A percentile compares a stretch with the other conserved stretches of the same genome.
Conservation (phyloP, 1,140 invertebrate genomes). For the Euschistus heros region DNA sequence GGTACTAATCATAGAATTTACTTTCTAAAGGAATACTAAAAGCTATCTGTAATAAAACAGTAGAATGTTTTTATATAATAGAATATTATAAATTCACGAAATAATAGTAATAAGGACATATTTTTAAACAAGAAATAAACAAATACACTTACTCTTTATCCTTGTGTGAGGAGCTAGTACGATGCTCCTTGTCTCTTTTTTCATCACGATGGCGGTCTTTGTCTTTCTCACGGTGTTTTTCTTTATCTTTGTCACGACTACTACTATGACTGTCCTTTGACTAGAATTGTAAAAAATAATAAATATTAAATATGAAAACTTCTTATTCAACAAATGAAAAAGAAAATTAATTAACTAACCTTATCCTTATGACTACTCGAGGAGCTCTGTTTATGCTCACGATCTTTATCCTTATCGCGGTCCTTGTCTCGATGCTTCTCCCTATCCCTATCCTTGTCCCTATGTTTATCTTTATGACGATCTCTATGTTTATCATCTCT, state of each 20-base stretch:
- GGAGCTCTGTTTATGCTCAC: constrained; percentile 26
- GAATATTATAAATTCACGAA: too few relatives aligned
- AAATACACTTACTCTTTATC: constrained; percentile 27
- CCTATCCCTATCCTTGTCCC: constrained; percentile 30
- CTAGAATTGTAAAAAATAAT: background rate
- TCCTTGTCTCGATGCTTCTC: constrained; percentile 32
- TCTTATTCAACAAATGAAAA: background rate
- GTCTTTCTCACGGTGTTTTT: constrained; percentile 29
- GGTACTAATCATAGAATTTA: too few relatives aligned
- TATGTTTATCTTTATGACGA: constrained; percentile 17
- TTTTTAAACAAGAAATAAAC: background rate
- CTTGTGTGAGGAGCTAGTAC: constrained; percentile 28
- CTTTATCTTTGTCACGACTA: constrained; percentile 28
- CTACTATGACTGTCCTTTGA: constrained; percentile 22
- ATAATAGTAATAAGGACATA: too few relatives aligned
- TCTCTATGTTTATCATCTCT: constrained; percentile 28
- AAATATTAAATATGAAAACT: background rate
- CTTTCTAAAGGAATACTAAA: too few relatives aligned
- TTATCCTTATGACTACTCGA: constrained; percentile 18
- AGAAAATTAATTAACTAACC: background rate
- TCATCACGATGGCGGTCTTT: constrained; percentile 39
- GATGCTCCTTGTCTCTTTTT: constrained; percentile 29
- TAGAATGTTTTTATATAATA: too few relatives aligned
- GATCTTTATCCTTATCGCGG: constrained; percentile 37
- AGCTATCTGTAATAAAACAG: too few relatives aligned